Conservation (phyloP, 2,888 invertebrate genomes). For the Acronicta alni region DNA sequence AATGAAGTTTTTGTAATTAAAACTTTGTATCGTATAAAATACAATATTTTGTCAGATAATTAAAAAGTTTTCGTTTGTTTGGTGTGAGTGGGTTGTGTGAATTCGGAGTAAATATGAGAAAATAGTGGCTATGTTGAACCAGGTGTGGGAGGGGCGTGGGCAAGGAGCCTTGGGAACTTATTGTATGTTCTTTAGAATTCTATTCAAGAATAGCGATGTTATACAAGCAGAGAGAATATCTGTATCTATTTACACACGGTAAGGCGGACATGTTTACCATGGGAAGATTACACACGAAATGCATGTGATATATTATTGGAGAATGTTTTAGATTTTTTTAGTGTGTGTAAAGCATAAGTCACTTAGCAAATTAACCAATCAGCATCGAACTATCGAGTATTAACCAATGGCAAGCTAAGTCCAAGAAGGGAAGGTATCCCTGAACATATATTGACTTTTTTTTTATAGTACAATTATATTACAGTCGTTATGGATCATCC, state of each 20-base stretch:
- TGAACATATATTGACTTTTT: too few relatives aligned
- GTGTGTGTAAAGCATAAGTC: too few relatives aligned
- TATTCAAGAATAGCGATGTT: slow-evolving; percentile 12
- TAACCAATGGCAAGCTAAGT: too few relatives aligned
- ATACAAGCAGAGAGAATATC: slow-evolving; percentile 1
- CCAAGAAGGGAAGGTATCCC: too few relatives aligned
- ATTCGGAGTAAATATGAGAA: slow-evolving; percentile 20
- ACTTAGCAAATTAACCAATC: too few relatives aligned
- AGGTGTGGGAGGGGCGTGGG: slow-evolving; percentile 49
- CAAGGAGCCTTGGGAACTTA: slow-evolving; percentile 22
- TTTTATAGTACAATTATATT: too few relatives aligned
- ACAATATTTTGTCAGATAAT: slow-evolving; percentile 32
- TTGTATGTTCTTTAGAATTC: slow-evolving; percentile 15
- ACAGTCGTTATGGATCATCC: too few relatives aligned
- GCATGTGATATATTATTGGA: not conserved
- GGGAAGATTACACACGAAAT: not conserved
- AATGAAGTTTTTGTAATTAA: slow-evolving; percentile 42
- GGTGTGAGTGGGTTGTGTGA: slow-evolving; percentile 23
- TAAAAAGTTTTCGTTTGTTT: slow-evolving; percentile 34
- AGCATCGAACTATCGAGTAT: too few relatives aligned
- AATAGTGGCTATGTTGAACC: slow-evolving; percentile 20
- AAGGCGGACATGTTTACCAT: not conserved
- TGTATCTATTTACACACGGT: not conserved
- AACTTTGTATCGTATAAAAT: slow-evolving; percentile 19
- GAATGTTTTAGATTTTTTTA: too few relatives aligned